phyloP scores from a whole-genome alignment of 30 jellyfish, hydroid and myxozoan species.

The Rhopilema esculentum region DNA sequence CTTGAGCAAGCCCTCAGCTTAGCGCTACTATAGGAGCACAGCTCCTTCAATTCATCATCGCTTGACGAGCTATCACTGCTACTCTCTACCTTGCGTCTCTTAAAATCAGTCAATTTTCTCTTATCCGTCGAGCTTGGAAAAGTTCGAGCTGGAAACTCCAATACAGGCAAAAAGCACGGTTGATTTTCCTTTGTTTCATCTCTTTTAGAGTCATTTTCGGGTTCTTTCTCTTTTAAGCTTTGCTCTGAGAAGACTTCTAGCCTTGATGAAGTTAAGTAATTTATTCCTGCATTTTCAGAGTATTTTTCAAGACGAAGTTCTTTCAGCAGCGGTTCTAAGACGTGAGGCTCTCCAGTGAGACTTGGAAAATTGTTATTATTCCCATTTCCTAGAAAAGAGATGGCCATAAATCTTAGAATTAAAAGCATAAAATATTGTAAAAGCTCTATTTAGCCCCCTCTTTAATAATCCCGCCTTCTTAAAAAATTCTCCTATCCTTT shows the following conservation, averaged over 20 bases:
- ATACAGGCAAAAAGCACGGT: slow-evolving; percentile 52
- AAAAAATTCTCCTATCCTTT: too few relatives aligned
- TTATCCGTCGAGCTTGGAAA: slow-evolving; percentile 1
- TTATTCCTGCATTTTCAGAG: slow-evolving; percentile 18
- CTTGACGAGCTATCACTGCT: slow-evolving; percentile 63
- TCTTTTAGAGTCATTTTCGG: neutral
- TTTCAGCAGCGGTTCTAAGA: slow-evolving; percentile 54
- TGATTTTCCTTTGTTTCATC: slow-evolving; percentile 53
- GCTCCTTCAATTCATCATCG: slow-evolving; percentile 64
- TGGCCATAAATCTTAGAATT: too few relatives aligned
- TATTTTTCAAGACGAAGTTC: slow-evolving; percentile 38
- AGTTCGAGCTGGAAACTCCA: slow-evolving; percentile 16
- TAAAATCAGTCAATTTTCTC: slow-evolving; percentile 33
- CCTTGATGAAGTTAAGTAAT: slow-evolving; percentile 6
- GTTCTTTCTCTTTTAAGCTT: slow-evolving; percentile 6
- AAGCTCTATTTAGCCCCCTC: too few relatives aligned
- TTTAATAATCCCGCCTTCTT: too few relatives aligned
- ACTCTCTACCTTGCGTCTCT: slow-evolving; percentile 62
- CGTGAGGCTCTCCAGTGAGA: neutral
- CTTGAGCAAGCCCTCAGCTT: slow-evolving; percentile 39
- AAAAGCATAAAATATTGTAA: too few relatives aligned
- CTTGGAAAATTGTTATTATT: slow-evolving; percentile 31
- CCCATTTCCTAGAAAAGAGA: slow-evolving; percentile 41
- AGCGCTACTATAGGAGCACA: slow-evolving; percentile 35
- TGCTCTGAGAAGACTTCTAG: slow-evolving; percentile 15